Percentiles rank a stretch among this genome's conserved stretches.
These are phyloP conservation scores for Pycnomerus fuliginosus DNA, from an alignment of 2,888 invertebrate species.

Conservation along the genomic window DNA sequence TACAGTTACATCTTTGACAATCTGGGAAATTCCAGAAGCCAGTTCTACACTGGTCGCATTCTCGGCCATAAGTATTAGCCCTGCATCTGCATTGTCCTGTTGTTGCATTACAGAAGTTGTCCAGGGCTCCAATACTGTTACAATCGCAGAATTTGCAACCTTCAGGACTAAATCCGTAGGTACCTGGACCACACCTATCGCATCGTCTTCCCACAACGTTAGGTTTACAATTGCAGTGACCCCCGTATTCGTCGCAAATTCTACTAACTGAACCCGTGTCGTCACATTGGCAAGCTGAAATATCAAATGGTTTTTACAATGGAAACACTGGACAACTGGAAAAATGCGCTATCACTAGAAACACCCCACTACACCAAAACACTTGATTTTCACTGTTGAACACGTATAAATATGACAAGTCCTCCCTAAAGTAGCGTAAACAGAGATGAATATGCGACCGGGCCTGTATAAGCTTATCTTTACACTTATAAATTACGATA, in stretches of 20 bases:
- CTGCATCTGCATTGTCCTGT: slow-evolving; percentile 92
- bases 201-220: slow-evolving; percentile 91
- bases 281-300: slow-evolving; percentile 86
- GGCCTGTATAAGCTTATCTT: too few species aligned
- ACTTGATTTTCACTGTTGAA: too few species aligned
- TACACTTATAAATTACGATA: too few species aligned
- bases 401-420: too few species aligned
- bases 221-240: slow-evolving; percentile 85
- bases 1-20: slow-evolving; percentile 93
- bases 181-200: slow-evolving; percentile 89
- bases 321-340: too few species aligned
- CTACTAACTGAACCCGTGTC: slow-evolving; percentile 91
- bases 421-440: too few species aligned
- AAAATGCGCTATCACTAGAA: too few species aligned
- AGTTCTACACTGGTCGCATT: slow-evolving; percentile 93
- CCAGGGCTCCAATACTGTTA: slow-evolving; percentile 89
- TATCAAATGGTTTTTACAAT: too few species aligned
- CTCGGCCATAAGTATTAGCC: slow-evolving; percentile 90
- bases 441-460: too few species aligned
- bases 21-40: slow-evolving; percentile 98
- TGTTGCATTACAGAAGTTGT: slow-evolving; percentile 89
- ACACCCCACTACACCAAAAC: too few species aligned
- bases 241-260: slow-evolving; percentile 81
- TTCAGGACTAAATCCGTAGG: slow-evolving; percentile 92
- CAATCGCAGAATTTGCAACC: slow-evolving; percentile 97